Base-by-base conservation (phyloP, 2,113 vertebrate species). In the Pyxicephalus adspersus region DNA sequence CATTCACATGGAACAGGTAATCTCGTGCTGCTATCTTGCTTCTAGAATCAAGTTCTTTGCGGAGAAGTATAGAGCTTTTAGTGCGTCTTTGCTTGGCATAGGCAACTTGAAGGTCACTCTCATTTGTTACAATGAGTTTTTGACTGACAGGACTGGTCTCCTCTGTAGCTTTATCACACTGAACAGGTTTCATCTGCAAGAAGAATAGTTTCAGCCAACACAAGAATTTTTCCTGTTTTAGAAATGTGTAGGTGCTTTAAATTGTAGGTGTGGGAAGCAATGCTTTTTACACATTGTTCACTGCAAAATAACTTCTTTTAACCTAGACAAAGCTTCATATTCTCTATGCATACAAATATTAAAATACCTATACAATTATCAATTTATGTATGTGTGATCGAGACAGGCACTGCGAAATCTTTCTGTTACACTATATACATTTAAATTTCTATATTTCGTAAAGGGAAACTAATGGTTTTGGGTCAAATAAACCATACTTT, bases 41-140 rank as follows among this genome's bases (percentile, higher is more conserved):
- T 83, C 95, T 94, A 3, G 94, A 94, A 58, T 97, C 96, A 89
- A 99, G 90, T 83, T 98, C 97, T 85, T 98, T 99, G 89, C 97
- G 97, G 86, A 99, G 85, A 25, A 99, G 95, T 0, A 94, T 92
- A 0, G 97, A 96, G 5, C 97, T 98, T 89, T 99, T 99, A 17
- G 94, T 97, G 78, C 96, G 95, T 0, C 95, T 92, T 76, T 99
- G 98, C 84, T 97, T 98, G 90, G 97, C 95, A 0, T 97, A 99
- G 85, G 96, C 97, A 78, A 96, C 94, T 91, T 98, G 98, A 1
- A 98, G 87, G 84, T 99, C 98, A 1, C 93, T 95, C 87, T 99
- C 98, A 0, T 96, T 97, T 86, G 93, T 96, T 84, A 97, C 95
- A 91, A 98, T 99, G 78, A 99, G 94, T 82, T 98, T 98, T 92